These are phyloP conservation scores for Mobula birostris DNA, from an alignment of 2,113 vertebrate genomes.

Conservation along the genomic window DNA sequence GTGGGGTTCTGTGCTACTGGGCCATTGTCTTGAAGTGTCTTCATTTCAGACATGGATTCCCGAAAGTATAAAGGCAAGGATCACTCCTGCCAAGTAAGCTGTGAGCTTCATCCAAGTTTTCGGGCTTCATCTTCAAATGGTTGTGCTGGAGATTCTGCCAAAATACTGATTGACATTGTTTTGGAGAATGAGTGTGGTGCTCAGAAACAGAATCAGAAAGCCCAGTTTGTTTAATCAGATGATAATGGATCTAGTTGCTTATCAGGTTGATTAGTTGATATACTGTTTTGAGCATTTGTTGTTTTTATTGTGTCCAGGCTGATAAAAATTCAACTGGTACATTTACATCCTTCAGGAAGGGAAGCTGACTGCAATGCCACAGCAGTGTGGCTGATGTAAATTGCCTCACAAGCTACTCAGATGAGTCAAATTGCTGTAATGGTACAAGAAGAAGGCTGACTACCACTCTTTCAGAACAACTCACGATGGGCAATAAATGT, in stretches of 20 bases:
- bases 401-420: not conserved
- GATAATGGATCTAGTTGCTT: not conserved
- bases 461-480: not conserved
- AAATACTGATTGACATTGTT: not conserved
- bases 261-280: not conserved
- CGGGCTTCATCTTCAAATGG: too few relatives aligned
- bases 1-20: too few relatives aligned
- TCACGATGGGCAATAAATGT: not conserved
- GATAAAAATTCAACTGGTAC: not conserved
- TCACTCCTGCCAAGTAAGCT: too few relatives aligned
- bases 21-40: too few relatives aligned
- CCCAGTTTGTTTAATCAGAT: not conserved
- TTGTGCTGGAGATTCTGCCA: not conserved
- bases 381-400: not conserved
- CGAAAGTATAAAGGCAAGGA: too few relatives aligned
- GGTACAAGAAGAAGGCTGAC: not conserved
- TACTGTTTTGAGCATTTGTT: not conserved
- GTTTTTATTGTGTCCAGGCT: not conserved
- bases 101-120: too few relatives aligned
- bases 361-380: not conserved
- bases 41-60: too few relatives aligned
- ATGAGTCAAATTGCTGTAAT: not conserved
- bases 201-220: not conserved
- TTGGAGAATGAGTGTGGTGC: not conserved
- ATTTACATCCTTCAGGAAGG: not conserved